phyloP scores from a whole-genome alignment of 2,113 vertebrate genomes.

The Clinocottus analis region DNA sequence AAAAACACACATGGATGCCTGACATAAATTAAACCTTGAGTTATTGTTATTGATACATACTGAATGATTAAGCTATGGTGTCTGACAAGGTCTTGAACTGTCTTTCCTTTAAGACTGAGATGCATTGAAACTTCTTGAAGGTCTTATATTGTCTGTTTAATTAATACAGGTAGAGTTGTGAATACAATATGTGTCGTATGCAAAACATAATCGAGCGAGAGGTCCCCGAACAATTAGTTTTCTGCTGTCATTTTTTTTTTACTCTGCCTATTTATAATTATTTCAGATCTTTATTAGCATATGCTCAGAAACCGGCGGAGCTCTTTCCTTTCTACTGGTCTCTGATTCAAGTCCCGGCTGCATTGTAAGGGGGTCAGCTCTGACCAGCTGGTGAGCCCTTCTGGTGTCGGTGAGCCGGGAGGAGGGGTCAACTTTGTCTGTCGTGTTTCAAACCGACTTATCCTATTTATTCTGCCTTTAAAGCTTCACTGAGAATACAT shows the following conservation, averaged over 20 bases:
- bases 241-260: conserved; percentile 20
- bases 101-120: background rate
- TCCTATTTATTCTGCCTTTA: background rate
- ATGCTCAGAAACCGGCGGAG: conserved; percentile 1
- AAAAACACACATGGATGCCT: background rate
- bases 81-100: background rate
- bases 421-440: background rate
- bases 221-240: conserved; percentile 36
- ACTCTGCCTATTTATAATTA: conserved; percentile 28
- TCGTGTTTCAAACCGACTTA: background rate
- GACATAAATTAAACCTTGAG: background rate
- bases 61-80: background rate
- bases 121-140: background rate
- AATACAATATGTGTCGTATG: conserved; percentile 29
- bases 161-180: background rate
- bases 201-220: conserved; percentile 17
- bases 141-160: conserved; percentile 2
- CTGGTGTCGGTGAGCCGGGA: background rate
- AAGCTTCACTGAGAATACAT: background rate
- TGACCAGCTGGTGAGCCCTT: background rate
- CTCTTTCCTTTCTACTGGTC: background rate
- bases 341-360: background rate
- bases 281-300: conserved; percentile 16
- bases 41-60: background rate
- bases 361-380: background rate